phyloP scores from a whole-genome alignment of 2,113 vertebrate genomes.

The Thinocorus orbignyianus region DNA sequence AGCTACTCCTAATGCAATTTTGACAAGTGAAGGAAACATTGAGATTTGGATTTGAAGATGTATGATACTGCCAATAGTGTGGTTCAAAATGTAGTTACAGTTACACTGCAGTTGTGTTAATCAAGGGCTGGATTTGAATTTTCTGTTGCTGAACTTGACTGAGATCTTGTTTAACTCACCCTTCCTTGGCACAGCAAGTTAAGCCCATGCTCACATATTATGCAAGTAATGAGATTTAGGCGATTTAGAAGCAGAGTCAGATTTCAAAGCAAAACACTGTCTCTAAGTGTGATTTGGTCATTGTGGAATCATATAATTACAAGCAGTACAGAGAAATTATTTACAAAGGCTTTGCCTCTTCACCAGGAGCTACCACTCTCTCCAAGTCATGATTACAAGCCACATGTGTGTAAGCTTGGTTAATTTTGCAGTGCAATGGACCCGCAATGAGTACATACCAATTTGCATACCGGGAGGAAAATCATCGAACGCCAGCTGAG shows the following conservation, averaged over 20 bases:
- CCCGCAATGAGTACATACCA: rapidly evolving
- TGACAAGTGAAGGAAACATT: neutral
- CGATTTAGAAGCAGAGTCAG: neutral
- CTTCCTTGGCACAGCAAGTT: neutral
- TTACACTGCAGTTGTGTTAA: neutral
- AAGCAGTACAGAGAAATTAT: neutral
- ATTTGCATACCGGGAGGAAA: neutral
- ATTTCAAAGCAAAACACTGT: neutral
- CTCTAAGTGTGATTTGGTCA: neutral
- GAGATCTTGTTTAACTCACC: neutral
- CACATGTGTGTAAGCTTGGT: rapidly evolving
- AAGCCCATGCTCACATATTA: neutral
- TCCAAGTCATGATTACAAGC: neutral
- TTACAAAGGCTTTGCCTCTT: neutral
- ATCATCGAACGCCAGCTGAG: neutral
- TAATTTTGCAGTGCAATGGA: neutral
- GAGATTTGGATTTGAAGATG: neutral
- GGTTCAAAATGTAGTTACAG: neutral
- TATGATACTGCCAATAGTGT: neutral
- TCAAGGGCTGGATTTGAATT: neutral
- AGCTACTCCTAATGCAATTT: neutral
- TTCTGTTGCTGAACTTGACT: neutral
- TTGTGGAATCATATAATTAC: neutral
- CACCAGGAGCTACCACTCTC: neutral
- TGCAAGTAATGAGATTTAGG: neutral